A percentile compares a stretch with the other conserved stretches of the same genome.
phyloP scores from a whole-genome alignment of 2,113 vertebrate species.

The Sinocyclocheilus grahami region DNA sequence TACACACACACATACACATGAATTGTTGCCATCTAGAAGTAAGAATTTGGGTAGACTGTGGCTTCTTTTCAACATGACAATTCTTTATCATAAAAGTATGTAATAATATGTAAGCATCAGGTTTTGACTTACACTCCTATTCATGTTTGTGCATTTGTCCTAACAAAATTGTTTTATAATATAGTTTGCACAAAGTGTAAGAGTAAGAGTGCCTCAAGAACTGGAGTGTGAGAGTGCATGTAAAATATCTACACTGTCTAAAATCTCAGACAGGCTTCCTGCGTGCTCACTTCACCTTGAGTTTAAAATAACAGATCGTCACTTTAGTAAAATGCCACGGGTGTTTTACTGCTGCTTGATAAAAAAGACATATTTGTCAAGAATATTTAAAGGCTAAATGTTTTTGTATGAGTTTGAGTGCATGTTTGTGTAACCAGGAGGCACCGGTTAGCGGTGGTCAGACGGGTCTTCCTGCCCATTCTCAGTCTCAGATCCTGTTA shows the following conservation, averaged over 20 bases:
- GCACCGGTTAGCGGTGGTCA: neutral
- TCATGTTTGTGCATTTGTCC: neutral
- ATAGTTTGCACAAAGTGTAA: neutral
- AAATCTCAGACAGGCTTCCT: slow-evolving; percentile 19
- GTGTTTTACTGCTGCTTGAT: neutral
- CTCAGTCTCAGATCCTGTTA: neutral
- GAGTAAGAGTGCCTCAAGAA: neutral
- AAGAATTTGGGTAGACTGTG: neutral
- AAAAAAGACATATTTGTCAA: neutral
- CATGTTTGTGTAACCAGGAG: slow-evolving; percentile 19
- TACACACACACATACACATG: too few relatives aligned
- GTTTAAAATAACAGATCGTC: slow-evolving; percentile 28
- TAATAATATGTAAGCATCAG: neutral
- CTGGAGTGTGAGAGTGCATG: neutral
- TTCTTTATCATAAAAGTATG: neutral
- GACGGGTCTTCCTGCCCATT: neutral
- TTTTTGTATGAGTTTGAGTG: neutral
- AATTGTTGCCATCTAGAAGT: slow-evolving; percentile 54
- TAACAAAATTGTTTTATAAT: neutral
- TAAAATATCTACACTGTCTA: slow-evolving; percentile 21
- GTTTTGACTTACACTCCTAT: neutral
- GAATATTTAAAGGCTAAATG: neutral
- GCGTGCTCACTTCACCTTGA: neutral
- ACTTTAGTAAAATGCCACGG: slow-evolving; percentile 12
- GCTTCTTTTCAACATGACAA: neutral